Conservation (phyloP, 2,113 vertebrate genomes). For the Archilochus colubris region DNA sequence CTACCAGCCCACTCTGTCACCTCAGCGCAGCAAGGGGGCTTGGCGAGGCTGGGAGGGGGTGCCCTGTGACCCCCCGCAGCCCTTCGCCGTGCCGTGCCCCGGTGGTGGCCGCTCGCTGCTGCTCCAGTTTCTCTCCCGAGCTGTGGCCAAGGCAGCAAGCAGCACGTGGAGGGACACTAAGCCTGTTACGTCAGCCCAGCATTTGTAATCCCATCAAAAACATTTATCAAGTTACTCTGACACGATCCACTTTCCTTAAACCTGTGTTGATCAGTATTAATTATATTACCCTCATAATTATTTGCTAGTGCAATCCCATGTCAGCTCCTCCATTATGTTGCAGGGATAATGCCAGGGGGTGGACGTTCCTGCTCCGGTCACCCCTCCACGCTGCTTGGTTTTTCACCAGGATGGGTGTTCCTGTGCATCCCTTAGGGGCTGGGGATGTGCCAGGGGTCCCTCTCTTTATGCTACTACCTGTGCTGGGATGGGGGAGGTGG, state of each 20-base stretch:
- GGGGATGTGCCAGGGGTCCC: not conserved
- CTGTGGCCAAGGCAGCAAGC: not conserved
- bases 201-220: conserved; percentile 66
- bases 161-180: conserved; percentile 20
- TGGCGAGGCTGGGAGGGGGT: not conserved
- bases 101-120: conserved; percentile 1
- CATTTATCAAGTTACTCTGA: conserved; percentile 67
- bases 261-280: conserved; percentile 68
- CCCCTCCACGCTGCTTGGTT: fast-evolving
- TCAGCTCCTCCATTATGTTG: conserved; percentile 38
- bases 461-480: not conserved
- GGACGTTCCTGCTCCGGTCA: not conserved
- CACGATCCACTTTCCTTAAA: conserved; percentile 68
- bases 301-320: conserved; percentile 51
- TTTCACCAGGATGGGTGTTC: not conserved
- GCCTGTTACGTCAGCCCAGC: conserved; percentile 57
- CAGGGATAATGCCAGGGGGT: not conserved
- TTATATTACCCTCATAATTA: conserved; percentile 71
- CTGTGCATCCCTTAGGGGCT: fast-evolving
- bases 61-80: not conserved
- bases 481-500: not conserved
- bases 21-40: fast-evolving
- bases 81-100: fast-evolving
- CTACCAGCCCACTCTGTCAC: not conserved
- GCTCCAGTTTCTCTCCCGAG: not conserved